phyloP scores from a whole-genome alignment of 2,888 invertebrate species.

The Trachelus stipa region DNA sequence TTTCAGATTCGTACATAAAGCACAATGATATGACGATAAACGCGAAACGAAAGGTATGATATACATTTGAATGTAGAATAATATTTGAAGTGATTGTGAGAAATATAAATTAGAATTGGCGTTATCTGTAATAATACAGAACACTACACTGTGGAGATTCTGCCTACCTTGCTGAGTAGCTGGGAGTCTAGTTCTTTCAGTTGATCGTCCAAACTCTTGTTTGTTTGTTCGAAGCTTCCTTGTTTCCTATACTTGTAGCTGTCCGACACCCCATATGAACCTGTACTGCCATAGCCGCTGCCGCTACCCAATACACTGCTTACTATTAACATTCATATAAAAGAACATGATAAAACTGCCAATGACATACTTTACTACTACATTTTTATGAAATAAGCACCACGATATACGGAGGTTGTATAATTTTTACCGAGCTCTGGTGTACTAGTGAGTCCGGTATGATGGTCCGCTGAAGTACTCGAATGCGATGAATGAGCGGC shows the following conservation, averaged over 20 bases:
- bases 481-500: constrained; percentile 64
- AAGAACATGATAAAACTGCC: constrained; percentile 4
- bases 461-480: constrained; percentile 62
- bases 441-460: constrained; percentile 56
- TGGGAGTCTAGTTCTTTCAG: constrained; percentile 86
- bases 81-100: neutral
- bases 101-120: neutral
- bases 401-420: neutral
- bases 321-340: constrained; percentile 61
- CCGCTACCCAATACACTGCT: constrained; percentile 72
- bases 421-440: constrained; percentile 57
- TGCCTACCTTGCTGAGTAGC: constrained; percentile 72
- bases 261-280: constrained; percentile 71
- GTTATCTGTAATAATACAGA: constrained; percentile 17
- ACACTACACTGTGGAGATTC: constrained; percentile 54
- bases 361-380: neutral
- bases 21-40: neutral
- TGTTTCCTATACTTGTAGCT: constrained; percentile 70
- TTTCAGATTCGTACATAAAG: neutral
- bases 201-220: constrained; percentile 82
- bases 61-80: neutral
- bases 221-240: constrained; percentile 78
- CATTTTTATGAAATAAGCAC: neutral
- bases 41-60: neutral
- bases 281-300: constrained; percentile 71